Conservation (phyloP, 2,113 vertebrate genomes). For the Garra rufa region DNA sequence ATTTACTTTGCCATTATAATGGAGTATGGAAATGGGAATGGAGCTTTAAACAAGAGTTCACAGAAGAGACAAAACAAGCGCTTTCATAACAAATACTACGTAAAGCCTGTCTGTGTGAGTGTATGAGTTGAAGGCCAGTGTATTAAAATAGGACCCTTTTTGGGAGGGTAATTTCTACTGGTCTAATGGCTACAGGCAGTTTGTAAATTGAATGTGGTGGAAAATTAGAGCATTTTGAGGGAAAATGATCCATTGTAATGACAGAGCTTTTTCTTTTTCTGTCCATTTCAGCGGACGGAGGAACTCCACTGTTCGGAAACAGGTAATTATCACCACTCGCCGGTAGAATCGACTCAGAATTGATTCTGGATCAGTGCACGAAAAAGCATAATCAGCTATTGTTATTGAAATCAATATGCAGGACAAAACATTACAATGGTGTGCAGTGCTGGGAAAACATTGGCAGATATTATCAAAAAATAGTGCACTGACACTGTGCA, state of each 20-base stretch:
- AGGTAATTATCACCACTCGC: slow-evolving; percentile 82
- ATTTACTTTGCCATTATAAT: not conserved
- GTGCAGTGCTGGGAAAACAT: not conserved
- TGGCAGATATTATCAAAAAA: not conserved
- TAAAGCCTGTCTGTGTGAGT: not conserved
- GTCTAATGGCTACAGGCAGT: slow-evolving; percentile 35
- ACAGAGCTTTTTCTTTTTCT: slow-evolving; percentile 53
- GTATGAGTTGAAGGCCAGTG: slow-evolving; percentile 40
- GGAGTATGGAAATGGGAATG: not conserved
- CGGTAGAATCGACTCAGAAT: not conserved
- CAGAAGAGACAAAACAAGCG: slow-evolving; percentile 6
- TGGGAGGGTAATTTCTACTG: slow-evolving; percentile 46
- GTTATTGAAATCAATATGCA: not conserved
- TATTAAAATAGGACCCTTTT: slow-evolving; percentile 45
- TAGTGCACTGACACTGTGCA: not conserved
- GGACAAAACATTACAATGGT: not conserved
- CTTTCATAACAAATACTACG: slow-evolving; percentile 2
- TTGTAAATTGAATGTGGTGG: slow-evolving; percentile 36
- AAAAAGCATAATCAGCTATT: not conserved
- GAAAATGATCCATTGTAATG: slow-evolving; percentile 72
- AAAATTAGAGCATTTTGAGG: slow-evolving; percentile 52
- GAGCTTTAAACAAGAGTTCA: not conserved
- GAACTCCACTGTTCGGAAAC: slow-evolving; percentile 90
- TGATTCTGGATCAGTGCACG: not conserved
- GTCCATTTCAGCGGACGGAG: slow-evolving; percentile 76